Evolutionary conservation across 2,888 invertebrate species (phyloP).

Genomic region (Ditula angustiorana): DNA sequence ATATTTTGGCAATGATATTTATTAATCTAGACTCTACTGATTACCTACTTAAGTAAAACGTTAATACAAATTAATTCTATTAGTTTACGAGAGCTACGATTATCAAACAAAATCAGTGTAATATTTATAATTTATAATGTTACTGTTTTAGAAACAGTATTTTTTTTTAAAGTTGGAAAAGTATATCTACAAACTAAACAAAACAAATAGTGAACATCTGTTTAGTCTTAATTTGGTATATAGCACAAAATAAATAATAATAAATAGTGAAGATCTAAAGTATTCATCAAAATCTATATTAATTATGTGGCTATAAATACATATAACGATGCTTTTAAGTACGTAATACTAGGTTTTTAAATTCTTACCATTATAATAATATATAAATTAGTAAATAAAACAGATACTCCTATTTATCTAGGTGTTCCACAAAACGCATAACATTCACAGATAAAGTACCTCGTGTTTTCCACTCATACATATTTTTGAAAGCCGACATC

Average conservation of each 20-base stretch:
- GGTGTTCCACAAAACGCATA: slow-evolving; percentile 66
- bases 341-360: slow-evolving; percentile 56
- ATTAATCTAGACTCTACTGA: slow-evolving; percentile 81
- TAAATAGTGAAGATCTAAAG: slow-evolving; percentile 44
- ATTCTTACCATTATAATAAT: slow-evolving; percentile 60
- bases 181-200: slow-evolving; percentile 63
- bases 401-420: slow-evolving; percentile 56
- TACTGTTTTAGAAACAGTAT: slow-evolving; percentile 64
- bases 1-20: slow-evolving; percentile 83
- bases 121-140: slow-evolving; percentile 61
- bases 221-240: slow-evolving; percentile 68
- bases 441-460: slow-evolving; percentile 78
- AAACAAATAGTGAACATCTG: slow-evolving; percentile 70
- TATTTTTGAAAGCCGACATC: slow-evolving; percentile 82
- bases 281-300: slow-evolving; percentile 48
- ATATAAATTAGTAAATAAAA: slow-evolving; percentile 58
- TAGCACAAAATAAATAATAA: slow-evolving; percentile 71
- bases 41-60: slow-evolving; percentile 75
- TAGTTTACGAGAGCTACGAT: slow-evolving; percentile 75
- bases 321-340: slow-evolving; percentile 58
- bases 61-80: slow-evolving; percentile 82
- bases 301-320: slow-evolving; percentile 63
- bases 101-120: slow-evolving; percentile 54
- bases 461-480: slow-evolving; percentile 45
- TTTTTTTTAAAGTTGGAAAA: slow-evolving; percentile 58